Percentiles rank a stretch among this genome's conserved stretches.
Evolutionary conservation across 2,888 invertebrate genomes (phyloP).

Genomic region (Hemicrepidius hirtus): DNA sequence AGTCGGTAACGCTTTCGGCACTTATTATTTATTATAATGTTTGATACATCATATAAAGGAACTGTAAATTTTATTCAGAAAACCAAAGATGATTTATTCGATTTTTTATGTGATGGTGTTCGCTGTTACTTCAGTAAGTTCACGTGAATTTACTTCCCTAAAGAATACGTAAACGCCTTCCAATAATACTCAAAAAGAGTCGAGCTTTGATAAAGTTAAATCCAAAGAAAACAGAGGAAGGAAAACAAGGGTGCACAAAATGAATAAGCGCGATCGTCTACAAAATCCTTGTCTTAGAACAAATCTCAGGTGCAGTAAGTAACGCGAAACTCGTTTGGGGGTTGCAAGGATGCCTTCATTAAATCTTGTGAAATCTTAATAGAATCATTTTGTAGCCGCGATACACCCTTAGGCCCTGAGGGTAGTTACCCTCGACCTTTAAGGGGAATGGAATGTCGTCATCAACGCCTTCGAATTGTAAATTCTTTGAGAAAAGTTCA

Average conservation of each 20-base stretch:
- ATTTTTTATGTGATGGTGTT: not conserved
- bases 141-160: not conserved
- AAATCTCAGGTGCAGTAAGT: conserved; percentile 24
- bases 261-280: conserved; percentile 6
- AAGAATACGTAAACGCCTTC: conserved; percentile 6
- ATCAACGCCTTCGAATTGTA: conserved; percentile 12
- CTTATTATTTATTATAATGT: too few species aligned
- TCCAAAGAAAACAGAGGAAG: conserved; percentile 7
- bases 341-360: conserved; percentile 24
- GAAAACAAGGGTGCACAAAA: conserved; percentile 17
- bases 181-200: conserved; percentile 23
- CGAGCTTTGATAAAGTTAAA: conserved; percentile 16
- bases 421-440: conserved; percentile 20
- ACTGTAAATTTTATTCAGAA: too few species aligned
- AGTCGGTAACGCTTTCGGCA: too few species aligned
- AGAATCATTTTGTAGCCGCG: conserved; percentile 27
- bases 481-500: not conserved
- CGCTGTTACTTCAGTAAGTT: conserved; percentile 2
- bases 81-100: not conserved
- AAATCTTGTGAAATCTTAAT: conserved; percentile 32
- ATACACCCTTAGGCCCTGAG: conserved; percentile 6
- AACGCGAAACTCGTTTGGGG: conserved; percentile 6
- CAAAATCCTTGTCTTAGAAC: conserved; percentile 16
- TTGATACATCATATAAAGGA: not conserved
- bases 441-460: conserved; percentile 18